These are phyloP conservation scores for Baronia brevicornis DNA, from an alignment of 2,888 invertebrate species.

Conservation along the genomic window DNA sequence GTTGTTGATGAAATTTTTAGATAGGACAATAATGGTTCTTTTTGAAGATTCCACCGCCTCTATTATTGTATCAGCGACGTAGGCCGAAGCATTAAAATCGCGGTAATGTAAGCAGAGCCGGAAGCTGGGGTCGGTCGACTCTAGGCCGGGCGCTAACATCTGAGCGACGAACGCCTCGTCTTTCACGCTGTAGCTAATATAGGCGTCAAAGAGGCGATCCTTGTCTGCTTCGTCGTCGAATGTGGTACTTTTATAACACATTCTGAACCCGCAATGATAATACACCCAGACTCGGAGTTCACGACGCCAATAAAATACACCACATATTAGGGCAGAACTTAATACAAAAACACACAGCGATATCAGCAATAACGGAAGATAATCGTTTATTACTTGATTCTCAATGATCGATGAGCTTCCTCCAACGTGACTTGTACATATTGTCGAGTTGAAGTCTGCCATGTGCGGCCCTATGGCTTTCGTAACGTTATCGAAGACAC, in stretches of 20 bases:
- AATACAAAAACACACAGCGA: constrained; percentile 86
- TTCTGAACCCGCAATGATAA: constrained; percentile 87
- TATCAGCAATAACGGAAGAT: constrained; percentile 85
- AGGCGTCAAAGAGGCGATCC: constrained; percentile 94
- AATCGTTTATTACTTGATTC: constrained; percentile 86
- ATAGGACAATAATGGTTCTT: constrained; percentile 91
- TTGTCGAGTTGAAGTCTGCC: constrained; percentile 85
- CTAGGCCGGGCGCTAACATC: constrained; percentile 90
- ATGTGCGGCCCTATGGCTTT: constrained; percentile 81
- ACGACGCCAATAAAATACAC: constrained; percentile 86
- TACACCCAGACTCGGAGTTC: constrained; percentile 91
- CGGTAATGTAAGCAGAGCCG: constrained; percentile 93
- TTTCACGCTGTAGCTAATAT: constrained; percentile 94
- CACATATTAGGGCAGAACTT: constrained; percentile 84
- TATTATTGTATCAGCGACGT: constrained; percentile 93
- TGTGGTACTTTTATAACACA: constrained; percentile 88
- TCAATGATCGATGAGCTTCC: constrained; percentile 83
- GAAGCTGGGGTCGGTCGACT: constrained; percentile 87
- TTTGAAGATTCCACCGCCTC: constrained; percentile 94
- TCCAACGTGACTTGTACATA: constrained; percentile 83
- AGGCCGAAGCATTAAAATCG: constrained; percentile 91
- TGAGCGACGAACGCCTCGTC: constrained; percentile 94
- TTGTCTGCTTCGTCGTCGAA: constrained; percentile 88
- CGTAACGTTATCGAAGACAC: constrained; percentile 83
- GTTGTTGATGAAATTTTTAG: constrained; percentile 94